Base-by-base conservation (phyloP, 2,888 invertebrate genomes). In the Drosophila multiciliata region DNA sequence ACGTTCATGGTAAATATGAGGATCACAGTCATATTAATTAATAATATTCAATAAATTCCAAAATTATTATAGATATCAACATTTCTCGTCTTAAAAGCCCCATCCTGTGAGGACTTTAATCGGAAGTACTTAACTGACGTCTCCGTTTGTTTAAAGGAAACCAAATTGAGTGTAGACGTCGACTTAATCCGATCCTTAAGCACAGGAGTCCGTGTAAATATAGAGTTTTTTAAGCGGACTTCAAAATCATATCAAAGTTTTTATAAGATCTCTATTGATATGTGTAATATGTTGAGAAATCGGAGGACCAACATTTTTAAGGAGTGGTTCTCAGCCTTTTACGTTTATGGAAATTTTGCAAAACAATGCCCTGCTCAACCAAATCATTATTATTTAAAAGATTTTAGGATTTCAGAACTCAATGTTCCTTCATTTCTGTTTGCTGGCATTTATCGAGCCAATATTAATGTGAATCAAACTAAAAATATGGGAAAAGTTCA, bases 291-390 rank as follows among this genome's bases (percentile, higher is more conserved):
- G 72, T 63, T 89, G 66, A 57, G 33, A 1, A 55, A 23, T 3
- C 61, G 23, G 0, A 72, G 59, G 11, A 73, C 59, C 12, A 86
- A 74, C 61, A 71, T 89, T n/a, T 71, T 84, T 6, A 78, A 79
- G 7, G 49, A 48, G 0, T 87, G 84, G 83, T 61, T 83, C 0
- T 63, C 66, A 0, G 74, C 78, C 15, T 62, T 91, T 11, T 71
- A 71, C 36, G 59, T 70, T 26, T 73, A 78, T 35, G 83, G 91
- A 0, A 89, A 90, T 50, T 76, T 90, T 8, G 55, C 69, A 9
- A 57, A 42, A 17, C 58, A 57, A 3, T 91, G 91, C 58, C 90
- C 91, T 0, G 62, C 82, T 0, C 29, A 17, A 6, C 61, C 73
- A 6, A 73, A 59, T 4, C 55, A 60, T 23, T 86, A 89, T 52